A percentile compares a stretch with the other conserved stretches of the same genome.
phyloP scores from a whole-genome alignment of 2,888 invertebrate species.

The Chaetogeoica ovagalla region DNA sequence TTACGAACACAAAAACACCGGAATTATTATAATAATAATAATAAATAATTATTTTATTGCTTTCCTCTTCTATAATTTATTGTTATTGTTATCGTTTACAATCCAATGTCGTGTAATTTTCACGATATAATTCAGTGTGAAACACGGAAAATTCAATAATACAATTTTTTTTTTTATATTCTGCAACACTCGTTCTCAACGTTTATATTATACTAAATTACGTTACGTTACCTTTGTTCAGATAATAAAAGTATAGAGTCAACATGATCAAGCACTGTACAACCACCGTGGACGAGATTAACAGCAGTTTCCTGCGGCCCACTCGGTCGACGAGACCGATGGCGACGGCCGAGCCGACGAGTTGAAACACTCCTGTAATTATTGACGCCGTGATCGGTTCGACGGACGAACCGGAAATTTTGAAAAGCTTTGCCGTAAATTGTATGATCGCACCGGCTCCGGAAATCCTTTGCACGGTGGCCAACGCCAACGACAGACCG shows the following conservation, averaged over 20 bases:
- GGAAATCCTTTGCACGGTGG: slow-evolving; percentile 60
- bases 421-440: slow-evolving; percentile 58
- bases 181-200: too few relatives aligned
- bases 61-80: too few relatives aligned
- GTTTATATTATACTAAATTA: not conserved
- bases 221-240: slow-evolving; percentile 52
- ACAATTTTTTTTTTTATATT: too few relatives aligned
- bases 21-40: too few relatives aligned
- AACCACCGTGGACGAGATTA: slow-evolving; percentile 59
- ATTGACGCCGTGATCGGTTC: slow-evolving; percentile 59
- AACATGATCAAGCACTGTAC: slow-evolving; percentile 57
- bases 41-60: too few relatives aligned
- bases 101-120: too few relatives aligned
- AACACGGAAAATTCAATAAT: too few relatives aligned
- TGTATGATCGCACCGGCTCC: slow-evolving; percentile 59
- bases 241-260: slow-evolving; percentile 58
- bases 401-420: slow-evolving; percentile 56
- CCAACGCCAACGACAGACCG: slow-evolving; percentile 58
- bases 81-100: too few relatives aligned
- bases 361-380: slow-evolving; percentile 59
- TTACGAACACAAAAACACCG: too few relatives aligned
- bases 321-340: slow-evolving; percentile 57
- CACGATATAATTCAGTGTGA: too few relatives aligned
- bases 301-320: slow-evolving; percentile 61
- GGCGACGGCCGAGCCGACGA: slow-evolving; percentile 56